A percentile compares a stretch with the other conserved stretches of the same genome.
phyloP scores from a whole-genome alignment of 2,888 invertebrate species.

The Epirrhoe alternata region DNA sequence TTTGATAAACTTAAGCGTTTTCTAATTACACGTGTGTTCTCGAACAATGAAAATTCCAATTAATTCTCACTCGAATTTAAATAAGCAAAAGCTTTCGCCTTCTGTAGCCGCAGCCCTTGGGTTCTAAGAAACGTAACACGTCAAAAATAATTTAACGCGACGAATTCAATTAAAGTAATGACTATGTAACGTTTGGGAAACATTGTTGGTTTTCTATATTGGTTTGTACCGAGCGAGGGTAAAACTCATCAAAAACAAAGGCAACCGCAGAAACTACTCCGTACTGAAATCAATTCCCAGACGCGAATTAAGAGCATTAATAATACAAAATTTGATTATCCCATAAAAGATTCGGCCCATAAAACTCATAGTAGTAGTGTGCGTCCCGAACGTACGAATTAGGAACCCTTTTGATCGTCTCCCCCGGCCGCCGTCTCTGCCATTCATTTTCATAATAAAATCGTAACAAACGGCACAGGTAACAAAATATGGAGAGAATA shows the following conservation, averaged over 20 bases:
- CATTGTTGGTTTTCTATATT: constrained; percentile 57
- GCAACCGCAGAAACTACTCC: constrained; percentile 43
- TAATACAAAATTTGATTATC: constrained; percentile 85
- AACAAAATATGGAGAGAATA: constrained; percentile 83
- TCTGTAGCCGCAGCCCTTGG: constrained; percentile 60
- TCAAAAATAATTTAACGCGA: constrained; percentile 71
- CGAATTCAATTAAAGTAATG: constrained; percentile 71
- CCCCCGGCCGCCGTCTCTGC: constrained; percentile 63
- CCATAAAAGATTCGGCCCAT: constrained; percentile 83
- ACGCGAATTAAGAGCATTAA: constrained; percentile 78
- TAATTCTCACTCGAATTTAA: constrained; percentile 42
- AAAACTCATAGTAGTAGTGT: constrained; percentile 83
- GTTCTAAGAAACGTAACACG: constrained; percentile 68
- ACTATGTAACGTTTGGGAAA: constrained; percentile 55
- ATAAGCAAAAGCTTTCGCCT: constrained; percentile 43
- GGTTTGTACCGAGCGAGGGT: constrained; percentile 38
- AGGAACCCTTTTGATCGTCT: constrained; percentile 82
- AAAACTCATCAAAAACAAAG: constrained; percentile 40
- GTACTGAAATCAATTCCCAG: constrained; percentile 70
- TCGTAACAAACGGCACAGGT: constrained; percentile 84
- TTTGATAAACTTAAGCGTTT: constrained; percentile 40
- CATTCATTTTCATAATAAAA: constrained; percentile 86
- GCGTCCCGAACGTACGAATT: constrained; percentile 81
- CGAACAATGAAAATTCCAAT: constrained; percentile 42
- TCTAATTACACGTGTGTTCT: constrained; percentile 45